phyloP scores from a whole-genome alignment of 2,797 vertebrate genomes.

The Gymnodraco acuticeps region DNA sequence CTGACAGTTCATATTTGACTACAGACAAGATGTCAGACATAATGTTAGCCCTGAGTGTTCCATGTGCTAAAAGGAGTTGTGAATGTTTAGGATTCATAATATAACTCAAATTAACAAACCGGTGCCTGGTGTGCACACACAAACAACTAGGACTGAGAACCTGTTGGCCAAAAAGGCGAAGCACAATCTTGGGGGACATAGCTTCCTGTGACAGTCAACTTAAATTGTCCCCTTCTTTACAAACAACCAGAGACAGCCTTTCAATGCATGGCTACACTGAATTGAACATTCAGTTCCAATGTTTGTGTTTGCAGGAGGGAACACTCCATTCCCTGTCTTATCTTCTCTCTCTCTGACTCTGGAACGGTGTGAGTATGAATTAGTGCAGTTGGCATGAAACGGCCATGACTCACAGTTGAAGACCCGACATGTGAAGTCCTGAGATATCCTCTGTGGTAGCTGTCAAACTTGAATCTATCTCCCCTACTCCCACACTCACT shows the following conservation, averaged over 20 bases:
- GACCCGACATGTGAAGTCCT: constrained; percentile 55
- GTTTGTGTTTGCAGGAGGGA: constrained; percentile 29
- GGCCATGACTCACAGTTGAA: constrained; percentile 59
- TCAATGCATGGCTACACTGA: constrained; percentile 22
- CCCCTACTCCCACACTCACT: constrained; percentile 22
- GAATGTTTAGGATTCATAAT: neutral
- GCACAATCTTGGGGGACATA: neutral
- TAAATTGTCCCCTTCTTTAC: neutral
- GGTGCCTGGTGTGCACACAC: neutral
- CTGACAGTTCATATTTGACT: too few relatives aligned
- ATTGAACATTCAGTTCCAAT: constrained; percentile 35
- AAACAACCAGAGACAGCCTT: constrained; percentile 14
- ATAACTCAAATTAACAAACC: neutral
- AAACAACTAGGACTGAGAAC: neutral
- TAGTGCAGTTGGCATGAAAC: constrained; percentile 53
- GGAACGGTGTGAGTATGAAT: constrained; percentile 37
- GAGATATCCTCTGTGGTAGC: constrained; percentile 60
- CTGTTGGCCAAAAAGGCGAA: neutral
- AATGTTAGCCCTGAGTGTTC: too few relatives aligned
- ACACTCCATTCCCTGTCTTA: constrained; percentile 17
- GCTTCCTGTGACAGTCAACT: neutral
- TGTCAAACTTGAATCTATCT: constrained; percentile 61
- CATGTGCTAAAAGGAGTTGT: neutral
- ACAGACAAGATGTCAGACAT: too few relatives aligned
- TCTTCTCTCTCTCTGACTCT: constrained; percentile 31